phyloP scores from a whole-genome alignment of 1,140 invertebrate species.

The Drosophila sechellia region DNA sequence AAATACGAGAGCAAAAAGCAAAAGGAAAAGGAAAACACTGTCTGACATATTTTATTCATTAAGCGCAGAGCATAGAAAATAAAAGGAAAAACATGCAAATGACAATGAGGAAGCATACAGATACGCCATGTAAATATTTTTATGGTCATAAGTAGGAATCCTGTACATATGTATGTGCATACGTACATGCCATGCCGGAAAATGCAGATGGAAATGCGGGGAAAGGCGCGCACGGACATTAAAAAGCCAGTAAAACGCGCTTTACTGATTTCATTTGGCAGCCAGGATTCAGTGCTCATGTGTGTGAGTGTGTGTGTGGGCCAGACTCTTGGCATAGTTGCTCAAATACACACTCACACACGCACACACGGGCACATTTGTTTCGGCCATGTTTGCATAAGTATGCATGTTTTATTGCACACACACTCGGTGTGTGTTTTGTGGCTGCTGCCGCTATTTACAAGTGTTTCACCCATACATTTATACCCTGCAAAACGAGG shows the following conservation, averaged over 20 bases:
- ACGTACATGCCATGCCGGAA: slow-evolving; percentile 49
- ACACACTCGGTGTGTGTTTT: slow-evolving; percentile 70
- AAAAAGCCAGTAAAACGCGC: slow-evolving; percentile 79
- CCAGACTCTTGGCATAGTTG: slow-evolving; percentile 67
- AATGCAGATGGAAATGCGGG: slow-evolving; percentile 42
- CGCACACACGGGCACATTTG: not conserved
- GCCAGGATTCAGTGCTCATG: slow-evolving; percentile 1
- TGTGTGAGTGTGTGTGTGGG: slow-evolving; percentile 3
- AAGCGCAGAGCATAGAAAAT: slow-evolving; percentile 69
- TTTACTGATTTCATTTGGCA: slow-evolving; percentile 78
- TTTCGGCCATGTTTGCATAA: slow-evolving; percentile 54
- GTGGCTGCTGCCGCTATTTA: slow-evolving; percentile 74
- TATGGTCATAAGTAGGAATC: slow-evolving; percentile 81
- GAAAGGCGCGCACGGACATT: slow-evolving; percentile 54
- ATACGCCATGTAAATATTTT: slow-evolving; percentile 77
- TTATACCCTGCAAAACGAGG: slow-evolving; percentile 12
- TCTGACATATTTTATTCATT: slow-evolving; percentile 82
- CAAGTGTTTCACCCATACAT: slow-evolving; percentile 66
- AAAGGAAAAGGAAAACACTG: slow-evolving; percentile 49
- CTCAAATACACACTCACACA: slow-evolving; percentile 16
- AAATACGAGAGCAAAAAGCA: slow-evolving; percentile 6
- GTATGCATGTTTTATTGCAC: slow-evolving; percentile 80
- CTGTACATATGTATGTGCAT: slow-evolving; percentile 16
- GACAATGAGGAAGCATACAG: slow-evolving; percentile 58
- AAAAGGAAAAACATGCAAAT: slow-evolving; percentile 76